A percentile compares a stretch with the other conserved stretches of the same genome.
These are phyloP conservation scores for Pristionchus exspectatus DNA, from an alignment of 2,888 invertebrate genomes.

Conservation along the genomic window DNA sequence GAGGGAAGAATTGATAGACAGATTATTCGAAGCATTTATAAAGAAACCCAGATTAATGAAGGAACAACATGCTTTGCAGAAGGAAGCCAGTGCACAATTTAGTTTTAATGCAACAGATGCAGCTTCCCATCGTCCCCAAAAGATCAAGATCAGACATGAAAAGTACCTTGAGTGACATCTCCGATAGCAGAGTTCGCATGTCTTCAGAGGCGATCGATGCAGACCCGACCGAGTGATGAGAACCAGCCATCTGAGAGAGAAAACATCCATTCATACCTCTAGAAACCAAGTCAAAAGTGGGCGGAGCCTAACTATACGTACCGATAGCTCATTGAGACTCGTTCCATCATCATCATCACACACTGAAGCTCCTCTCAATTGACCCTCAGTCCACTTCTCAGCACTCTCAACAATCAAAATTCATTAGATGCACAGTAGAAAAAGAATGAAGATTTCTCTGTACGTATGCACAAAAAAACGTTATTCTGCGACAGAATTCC, in stretches of 20 bases:
- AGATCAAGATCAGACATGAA: background rate
- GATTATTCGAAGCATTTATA: no score
- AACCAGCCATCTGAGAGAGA: constrained; percentile 68
- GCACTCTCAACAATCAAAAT: constrained; percentile 65
- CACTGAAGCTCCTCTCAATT: constrained; percentile 74
- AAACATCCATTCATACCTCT: no score
- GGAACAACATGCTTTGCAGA: background rate
- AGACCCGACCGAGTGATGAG: constrained; percentile 72
- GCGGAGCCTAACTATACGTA: constrained; percentile 10
- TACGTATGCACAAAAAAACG: background rate
- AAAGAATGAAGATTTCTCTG: no score
- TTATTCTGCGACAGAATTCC: background rate
- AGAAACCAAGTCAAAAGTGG: background rate
- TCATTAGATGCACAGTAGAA: background rate
- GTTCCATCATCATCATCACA: constrained; percentile 61
- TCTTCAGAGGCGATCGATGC: constrained; percentile 76
- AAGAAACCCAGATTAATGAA: background rate
- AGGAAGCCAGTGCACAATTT: no score
- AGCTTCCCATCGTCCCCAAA: no score
- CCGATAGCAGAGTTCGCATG: constrained; percentile 75
- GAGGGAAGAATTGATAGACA: no score
- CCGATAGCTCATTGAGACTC: constrained; percentile 52
- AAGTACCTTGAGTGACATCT: constrained; percentile 69
- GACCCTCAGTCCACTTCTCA: constrained; percentile 76
- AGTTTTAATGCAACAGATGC: no score